Evolutionary conservation across 2,888 invertebrate genomes (phyloP).

Genomic region (Emmelina monodactyla): DNA sequence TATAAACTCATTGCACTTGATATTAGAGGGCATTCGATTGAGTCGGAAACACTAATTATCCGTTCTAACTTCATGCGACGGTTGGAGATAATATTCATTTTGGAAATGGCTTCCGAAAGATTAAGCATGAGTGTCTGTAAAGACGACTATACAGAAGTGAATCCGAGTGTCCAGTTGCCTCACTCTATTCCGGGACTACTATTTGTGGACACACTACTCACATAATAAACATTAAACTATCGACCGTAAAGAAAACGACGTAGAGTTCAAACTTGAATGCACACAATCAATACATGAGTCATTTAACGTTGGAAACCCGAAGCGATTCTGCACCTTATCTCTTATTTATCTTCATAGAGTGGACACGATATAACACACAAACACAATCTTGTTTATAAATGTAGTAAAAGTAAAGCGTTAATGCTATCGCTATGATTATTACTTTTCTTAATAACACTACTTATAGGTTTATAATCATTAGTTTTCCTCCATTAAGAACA

Average conservation of each 20-base stretch:
- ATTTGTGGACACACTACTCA: slow-evolving; percentile 46
- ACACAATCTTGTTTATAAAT: neutral
- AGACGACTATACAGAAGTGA: no score
- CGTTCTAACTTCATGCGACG: no score
- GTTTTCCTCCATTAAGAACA: neutral
- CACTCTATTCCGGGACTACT: slow-evolving; percentile 63
- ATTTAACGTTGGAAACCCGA: neutral
- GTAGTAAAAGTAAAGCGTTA: no score
- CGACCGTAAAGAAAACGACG: neutral
- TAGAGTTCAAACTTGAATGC: neutral
- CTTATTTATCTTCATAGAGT: neutral
- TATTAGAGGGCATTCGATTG: no score
- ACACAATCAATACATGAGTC: neutral
- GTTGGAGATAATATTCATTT: no score
- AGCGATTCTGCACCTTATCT: neutral
- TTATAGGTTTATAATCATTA: no score
- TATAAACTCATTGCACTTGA: no score
- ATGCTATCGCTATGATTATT: no score
- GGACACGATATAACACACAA: neutral
- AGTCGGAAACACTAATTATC: no score
- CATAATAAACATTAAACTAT: neutral
- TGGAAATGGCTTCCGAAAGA: no score
- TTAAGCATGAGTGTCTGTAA: no score
- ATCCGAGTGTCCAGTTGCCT: slow-evolving; percentile 55
- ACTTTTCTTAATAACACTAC: no score